Base-by-base conservation (phyloP, 2,888 invertebrate genomes). In the Catocala sponsa region DNA sequence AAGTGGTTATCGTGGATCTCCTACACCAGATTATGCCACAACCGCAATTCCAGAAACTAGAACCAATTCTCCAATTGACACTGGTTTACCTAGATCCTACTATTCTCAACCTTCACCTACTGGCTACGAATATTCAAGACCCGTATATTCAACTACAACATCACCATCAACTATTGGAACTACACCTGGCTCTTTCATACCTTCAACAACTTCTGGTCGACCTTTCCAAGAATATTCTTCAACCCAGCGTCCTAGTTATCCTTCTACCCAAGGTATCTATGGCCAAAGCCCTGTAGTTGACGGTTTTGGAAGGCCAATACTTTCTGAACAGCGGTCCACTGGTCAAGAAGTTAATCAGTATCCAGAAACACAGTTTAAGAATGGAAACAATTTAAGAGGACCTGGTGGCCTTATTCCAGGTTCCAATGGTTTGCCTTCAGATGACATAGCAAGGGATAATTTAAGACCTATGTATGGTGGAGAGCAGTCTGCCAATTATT, bases 261-360 rank as follows among this genome's bases (percentile, higher is more conserved):
- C 61, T 12, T 44, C 61, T 6, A 57, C 41, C 0, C 46, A 54
- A 41, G 38, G 47, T 1, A 46, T 32, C 1, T 52, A 54, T 64
- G 47, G 55, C 0, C 57, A 56, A 11, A 53, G 52, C 12, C 43
- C 61, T 25, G 15, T 52, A 44, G 63, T 73, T 38, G 71, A 77
- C 32, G 74, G 56, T 13, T 71, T 65, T 35, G 79, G 68, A 32
- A 70, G 65, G 56, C 72, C 72, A 13, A 66, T 77, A 0, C 33
- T n/a, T 12, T 38, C 35, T 11, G 65, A 46, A 6, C 50, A 53
- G 7, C 43, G 44, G 32, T 49, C 48, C 9, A 10, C 46, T 2
- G 48, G n/a, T n/a, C 61, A 67, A 32, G 55, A 32, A 6, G 0
- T 38, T 4, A 54, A 7, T 42, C 33, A 10, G 0, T 32, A 49